Base-by-base conservation (phyloP, 2,113 vertebrate species). In the Blennius ocellaris region DNA sequence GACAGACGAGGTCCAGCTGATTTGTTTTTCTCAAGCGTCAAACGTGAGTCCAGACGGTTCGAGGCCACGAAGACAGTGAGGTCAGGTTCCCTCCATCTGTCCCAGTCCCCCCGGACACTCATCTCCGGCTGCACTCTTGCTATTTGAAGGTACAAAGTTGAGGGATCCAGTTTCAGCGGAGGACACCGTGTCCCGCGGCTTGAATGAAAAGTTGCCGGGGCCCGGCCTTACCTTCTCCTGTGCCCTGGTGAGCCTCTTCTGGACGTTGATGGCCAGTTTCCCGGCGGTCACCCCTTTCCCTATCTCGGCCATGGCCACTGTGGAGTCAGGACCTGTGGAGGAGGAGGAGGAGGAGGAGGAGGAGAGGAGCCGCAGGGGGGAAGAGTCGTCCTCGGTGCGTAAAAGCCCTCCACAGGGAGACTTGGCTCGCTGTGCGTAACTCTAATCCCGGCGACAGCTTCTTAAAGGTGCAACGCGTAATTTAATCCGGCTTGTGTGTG, bases 271-370 rank as follows among this genome's bases (percentile, higher is more conserved):
- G 37, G 96, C 97, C 80, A 98, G 95, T 71, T 97, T 97, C 70
- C 97, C 97, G 15, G 97, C 96, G 36, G 96, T 96, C 83, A 97
- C 97, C 84, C 96, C 97, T 88, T 98, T 98, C 87, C 96, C 96
- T 77, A 95, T 91, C 92, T 99, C 97, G 66, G 97, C 96, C 97
- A 99, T 98, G 81, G 87, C 90, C 69, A 68, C 67, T 57, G 15
- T 36, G 45, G 61, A 37, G 58, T 62, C 51, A 62, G 62, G 53
- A 69, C 8, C 51, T 52, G 69, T 11, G 47, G 59, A 53, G 59
- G 57, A 57, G 44, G 63, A 47, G 6, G 61, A 57, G 44, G 63
- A 47, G 6, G 61, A 8, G 43, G 57, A 57, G 44, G 63, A 47
- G 6, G 61, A 66, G 6, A 50, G 30, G 47, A 8, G 43, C 0